Conservation (phyloP, 2,888 invertebrate genomes). For the Eupithecia centaureata region DNA sequence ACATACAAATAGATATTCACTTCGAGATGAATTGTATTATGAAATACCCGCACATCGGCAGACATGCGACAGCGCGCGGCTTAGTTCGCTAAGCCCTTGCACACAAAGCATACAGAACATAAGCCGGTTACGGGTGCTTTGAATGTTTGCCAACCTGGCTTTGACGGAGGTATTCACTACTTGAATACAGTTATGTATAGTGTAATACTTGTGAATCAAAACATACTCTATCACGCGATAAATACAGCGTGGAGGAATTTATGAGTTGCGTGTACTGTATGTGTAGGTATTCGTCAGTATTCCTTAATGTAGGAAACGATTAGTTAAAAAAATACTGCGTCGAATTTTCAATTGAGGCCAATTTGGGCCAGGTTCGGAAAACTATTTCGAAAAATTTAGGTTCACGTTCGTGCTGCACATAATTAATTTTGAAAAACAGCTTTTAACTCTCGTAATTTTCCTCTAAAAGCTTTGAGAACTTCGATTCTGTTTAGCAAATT, state of each 20-base stretch:
- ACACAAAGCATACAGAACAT: neutral
- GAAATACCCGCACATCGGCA: neutral
- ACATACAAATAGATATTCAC: neutral
- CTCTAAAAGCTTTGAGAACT: neutral
- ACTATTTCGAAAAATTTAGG: no score
- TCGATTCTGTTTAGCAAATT: neutral
- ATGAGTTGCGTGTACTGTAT: neutral
- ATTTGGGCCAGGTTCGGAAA: no score
- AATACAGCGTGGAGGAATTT: neutral
- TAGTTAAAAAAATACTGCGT: neutral
- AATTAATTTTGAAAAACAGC: neutral
- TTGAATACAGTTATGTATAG: neutral
- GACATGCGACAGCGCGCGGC: neutral
- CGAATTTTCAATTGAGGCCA: neutral
- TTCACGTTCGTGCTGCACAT: no score
- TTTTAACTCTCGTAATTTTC: neutral
- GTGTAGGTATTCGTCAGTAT: neutral
- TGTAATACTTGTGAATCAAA: neutral
- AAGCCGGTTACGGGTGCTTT: neutral
- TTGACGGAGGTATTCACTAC: neutral
- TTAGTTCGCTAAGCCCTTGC: neutral
- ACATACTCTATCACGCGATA: neutral
- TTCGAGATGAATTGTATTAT: neutral
- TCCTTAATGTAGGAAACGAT: neutral
- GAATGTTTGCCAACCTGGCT: neutral